Percentiles rank a stretch among this genome's conserved stretches.
Evolutionary conservation across 2,888 invertebrate genomes (phyloP).

Genomic region (Ceraclea dissimilis): DNA sequence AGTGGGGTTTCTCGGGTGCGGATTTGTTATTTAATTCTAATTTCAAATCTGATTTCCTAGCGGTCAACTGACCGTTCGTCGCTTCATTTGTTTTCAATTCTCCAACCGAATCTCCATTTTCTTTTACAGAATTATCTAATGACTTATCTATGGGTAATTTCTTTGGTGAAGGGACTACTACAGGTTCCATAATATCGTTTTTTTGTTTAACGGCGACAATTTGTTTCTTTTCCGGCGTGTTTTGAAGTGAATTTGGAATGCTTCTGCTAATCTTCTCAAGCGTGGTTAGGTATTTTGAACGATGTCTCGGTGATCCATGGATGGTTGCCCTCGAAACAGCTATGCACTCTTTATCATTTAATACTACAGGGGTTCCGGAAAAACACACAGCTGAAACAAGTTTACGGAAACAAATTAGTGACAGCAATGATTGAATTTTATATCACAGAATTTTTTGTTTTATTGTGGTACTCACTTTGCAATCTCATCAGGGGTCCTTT

Average conservation of each 20-base stretch:
- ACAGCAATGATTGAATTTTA: not conserved
- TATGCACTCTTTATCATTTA: slow-evolving; percentile 20
- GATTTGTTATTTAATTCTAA: slow-evolving; percentile 22
- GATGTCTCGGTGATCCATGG: slow-evolving; percentile 23
- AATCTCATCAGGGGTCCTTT: slow-evolving; percentile 21
- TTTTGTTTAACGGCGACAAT: not conserved
- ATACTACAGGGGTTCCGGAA: slow-evolving; percentile 48
- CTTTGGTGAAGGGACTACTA: not conserved
- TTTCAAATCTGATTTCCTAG: slow-evolving; percentile 24
- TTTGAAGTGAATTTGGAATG: slow-evolving; percentile 6
- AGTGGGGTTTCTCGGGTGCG: slow-evolving; percentile 18
- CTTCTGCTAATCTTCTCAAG: slow-evolving; percentile 21
- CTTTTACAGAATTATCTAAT: not conserved
- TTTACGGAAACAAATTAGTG: not conserved
- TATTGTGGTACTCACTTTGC: slow-evolving; percentile 20
- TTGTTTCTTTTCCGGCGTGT: slow-evolving; percentile 4
- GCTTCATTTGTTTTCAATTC: not conserved
- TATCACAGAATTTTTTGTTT: not conserved
- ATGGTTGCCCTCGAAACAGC: slow-evolving; percentile 21
- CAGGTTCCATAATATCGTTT: not conserved
- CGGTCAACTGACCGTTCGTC: not conserved
- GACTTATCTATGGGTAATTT: not conserved
- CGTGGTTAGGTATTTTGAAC: slow-evolving; percentile 20
- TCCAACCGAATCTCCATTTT: not conserved
- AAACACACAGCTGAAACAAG: slow-evolving; percentile 49